These are phyloP conservation scores for Eupristina koningsbergeri DNA, from an alignment of 1,140 invertebrate species.

Conservation along the genomic window DNA sequence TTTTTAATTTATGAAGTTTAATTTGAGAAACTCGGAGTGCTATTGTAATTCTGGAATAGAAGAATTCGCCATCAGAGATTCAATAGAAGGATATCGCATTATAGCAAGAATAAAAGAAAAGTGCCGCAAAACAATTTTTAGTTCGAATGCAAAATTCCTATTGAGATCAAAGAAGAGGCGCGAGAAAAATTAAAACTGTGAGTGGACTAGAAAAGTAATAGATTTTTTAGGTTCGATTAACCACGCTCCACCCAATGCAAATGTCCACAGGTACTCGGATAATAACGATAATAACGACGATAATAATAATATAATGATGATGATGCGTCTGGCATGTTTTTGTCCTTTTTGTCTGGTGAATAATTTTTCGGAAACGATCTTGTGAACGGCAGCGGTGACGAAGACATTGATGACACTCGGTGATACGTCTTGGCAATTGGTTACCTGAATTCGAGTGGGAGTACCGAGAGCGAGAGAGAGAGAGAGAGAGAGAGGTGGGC, in stretches of 20 bases:
- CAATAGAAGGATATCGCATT: background rate
- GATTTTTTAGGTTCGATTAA: conserved; percentile 35
- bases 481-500: background rate
- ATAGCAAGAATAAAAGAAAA: background rate
- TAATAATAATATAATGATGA: too few species aligned
- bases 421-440: conserved; percentile 34
- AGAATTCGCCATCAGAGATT: background rate
- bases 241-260: conserved; percentile 6
- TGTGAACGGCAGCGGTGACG: background rate
- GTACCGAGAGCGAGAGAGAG: background rate
- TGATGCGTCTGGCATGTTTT: background rate
- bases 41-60: background rate
- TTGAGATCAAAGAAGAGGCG: background rate
- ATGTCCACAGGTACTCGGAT: background rate
- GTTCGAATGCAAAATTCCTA: too few species aligned
- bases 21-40: background rate
- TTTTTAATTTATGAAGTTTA: background rate
- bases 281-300: too few species aligned
- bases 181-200: background rate
- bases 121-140: too few species aligned
- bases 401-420: conserved; percentile 34
- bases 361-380: conserved; percentile 1
- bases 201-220: background rate
- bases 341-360: too few species aligned
- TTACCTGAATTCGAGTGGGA: conserved; percentile 5